phyloP scores from a whole-genome alignment of 2,888 invertebrate genomes.

The Calameuta filiformis region DNA sequence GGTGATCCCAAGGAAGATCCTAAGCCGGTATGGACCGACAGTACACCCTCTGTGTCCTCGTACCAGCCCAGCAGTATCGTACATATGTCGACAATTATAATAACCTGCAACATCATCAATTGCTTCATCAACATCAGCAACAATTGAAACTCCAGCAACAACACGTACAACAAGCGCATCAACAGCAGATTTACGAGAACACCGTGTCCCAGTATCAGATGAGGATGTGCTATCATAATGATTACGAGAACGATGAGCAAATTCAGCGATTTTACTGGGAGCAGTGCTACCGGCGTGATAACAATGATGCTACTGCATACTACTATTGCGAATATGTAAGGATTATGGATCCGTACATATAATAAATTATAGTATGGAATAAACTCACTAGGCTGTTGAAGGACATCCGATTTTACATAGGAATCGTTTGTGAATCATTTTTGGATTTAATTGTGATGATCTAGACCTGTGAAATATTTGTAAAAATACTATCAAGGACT shows the following conservation, averaged over 20 bases:
- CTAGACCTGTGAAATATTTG: background rate
- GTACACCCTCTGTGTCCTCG: conserved; percentile 64
- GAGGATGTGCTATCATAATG: conserved; percentile 64
- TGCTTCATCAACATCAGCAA: conserved; percentile 38
- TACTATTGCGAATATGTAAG: conserved; percentile 66
- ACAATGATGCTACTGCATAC: conserved; percentile 62
- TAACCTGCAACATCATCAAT: conserved; percentile 38
- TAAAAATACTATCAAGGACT: background rate
- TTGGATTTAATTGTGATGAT: background rate
- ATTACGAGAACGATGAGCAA: conserved; percentile 64
- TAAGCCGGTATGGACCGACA: conserved; percentile 64
- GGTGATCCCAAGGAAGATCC: conserved; percentile 43
- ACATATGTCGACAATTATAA: conserved; percentile 57
- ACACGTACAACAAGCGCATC: conserved; percentile 19
- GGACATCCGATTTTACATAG: background rate
- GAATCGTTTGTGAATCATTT: background rate
- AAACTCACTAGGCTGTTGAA: background rate
- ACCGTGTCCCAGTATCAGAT: conserved; percentile 62
- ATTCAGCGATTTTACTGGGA: conserved; percentile 65
- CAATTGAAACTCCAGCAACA: conserved; percentile 31
- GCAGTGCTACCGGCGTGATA: conserved; percentile 61
- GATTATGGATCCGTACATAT: conserved; percentile 19
- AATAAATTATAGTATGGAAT: conserved; percentile 12
- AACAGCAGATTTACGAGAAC: conserved; percentile 59
- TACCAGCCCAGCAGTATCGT: conserved; percentile 64